Conservation (phyloP, 2,797 vertebrate genomes). For the Poecilia wingei region DNA sequence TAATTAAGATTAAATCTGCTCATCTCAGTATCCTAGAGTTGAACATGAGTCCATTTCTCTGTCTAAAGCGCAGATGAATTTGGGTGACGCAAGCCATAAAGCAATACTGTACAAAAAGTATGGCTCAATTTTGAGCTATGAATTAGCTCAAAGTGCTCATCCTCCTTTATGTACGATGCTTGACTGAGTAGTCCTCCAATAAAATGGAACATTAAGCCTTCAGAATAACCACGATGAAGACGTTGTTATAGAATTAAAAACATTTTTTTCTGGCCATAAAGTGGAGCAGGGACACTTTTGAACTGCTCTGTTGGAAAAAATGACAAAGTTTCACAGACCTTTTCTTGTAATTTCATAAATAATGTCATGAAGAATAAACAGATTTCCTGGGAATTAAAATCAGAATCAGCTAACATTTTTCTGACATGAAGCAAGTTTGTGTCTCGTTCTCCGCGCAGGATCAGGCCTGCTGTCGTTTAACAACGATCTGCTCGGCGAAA, state of each 20-base stretch:
- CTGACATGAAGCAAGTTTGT: conserved; percentile 5
- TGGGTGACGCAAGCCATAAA: conserved; percentile 1
- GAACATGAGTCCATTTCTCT: not conserved
- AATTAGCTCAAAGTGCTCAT: conserved; percentile 5
- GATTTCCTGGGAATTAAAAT: conserved; percentile 30
- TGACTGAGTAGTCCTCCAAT: conserved; percentile 34
- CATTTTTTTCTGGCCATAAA: conserved; percentile 35
- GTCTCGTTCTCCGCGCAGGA: not conserved
- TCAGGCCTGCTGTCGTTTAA: not conserved
- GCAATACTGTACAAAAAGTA: not conserved
- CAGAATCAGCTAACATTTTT: conserved; percentile 11
- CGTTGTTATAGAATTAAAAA: conserved; percentile 37
- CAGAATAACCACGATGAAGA: conserved; percentile 50
- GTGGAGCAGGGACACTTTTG: conserved; percentile 34
- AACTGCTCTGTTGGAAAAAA: conserved; percentile 25
- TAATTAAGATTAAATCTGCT: not conserved
- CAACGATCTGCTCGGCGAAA: not conserved
- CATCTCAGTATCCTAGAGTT: not conserved
- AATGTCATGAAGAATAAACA: conserved; percentile 34
- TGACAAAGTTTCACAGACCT: conserved; percentile 40
- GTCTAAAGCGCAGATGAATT: not conserved
- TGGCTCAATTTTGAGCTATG: not conserved
- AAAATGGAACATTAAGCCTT: conserved; percentile 43
- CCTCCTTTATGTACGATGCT: conserved; percentile 34
- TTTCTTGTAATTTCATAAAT: conserved; percentile 42